These are phyloP conservation scores for Danio jaintianensis DNA, from an alignment of 2,797 vertebrate species.

Conservation along the genomic window DNA sequence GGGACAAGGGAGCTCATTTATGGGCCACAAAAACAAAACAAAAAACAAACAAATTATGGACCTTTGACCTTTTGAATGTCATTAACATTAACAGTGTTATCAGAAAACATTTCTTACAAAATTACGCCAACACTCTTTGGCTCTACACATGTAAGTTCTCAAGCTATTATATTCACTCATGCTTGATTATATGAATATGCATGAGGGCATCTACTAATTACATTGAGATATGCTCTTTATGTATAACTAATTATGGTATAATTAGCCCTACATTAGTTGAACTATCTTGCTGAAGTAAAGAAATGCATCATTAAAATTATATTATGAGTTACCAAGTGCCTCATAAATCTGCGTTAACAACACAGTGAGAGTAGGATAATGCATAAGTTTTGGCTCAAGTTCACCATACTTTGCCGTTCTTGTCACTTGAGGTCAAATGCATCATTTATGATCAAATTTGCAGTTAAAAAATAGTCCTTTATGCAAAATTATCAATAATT, in stretches of 20 bases:
- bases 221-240: constrained; percentile 54
- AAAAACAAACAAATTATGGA: too few relatives aligned
- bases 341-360: constrained; percentile 6
- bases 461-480: background rate
- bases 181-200: constrained; percentile 58
- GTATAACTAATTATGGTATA: constrained; percentile 47
- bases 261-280: constrained; percentile 38
- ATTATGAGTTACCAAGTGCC: constrained; percentile 34
- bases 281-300: constrained; percentile 36
- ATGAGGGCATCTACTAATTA: constrained; percentile 52
- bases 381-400: background rate
- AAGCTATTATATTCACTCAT: constrained; percentile 34
- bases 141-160: constrained; percentile 8
- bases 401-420: background rate
- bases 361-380: constrained; percentile 1
- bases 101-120: background rate
- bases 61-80: background rate
- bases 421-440: background rate
- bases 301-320: constrained; percentile 30
- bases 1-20: too few relatives aligned
- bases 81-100: background rate
- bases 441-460: background rate
- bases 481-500: background rate
- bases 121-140: background rate
- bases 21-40: too few relatives aligned